Conservation (phyloP, 2,113 vertebrate species). For the Onychostoma macrolepis region DNA sequence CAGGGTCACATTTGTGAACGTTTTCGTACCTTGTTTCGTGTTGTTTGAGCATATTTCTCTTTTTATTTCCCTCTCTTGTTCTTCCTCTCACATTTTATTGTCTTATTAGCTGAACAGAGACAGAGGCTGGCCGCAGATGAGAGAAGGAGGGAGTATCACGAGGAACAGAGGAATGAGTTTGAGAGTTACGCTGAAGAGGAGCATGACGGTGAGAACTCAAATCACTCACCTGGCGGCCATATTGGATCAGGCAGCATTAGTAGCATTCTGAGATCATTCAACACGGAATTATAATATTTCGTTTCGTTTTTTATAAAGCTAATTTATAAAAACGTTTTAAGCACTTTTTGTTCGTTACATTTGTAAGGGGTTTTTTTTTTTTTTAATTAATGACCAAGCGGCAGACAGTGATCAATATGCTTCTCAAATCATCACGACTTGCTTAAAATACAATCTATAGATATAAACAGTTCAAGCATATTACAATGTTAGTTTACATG, state of each 20-base stretch:
- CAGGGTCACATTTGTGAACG: not conserved
- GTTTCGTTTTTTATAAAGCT: no score
- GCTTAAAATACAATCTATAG: no score
- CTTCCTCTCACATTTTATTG: not conserved
- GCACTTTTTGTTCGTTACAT: no score
- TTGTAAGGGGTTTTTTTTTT: no score
- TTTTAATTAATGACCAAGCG: no score
- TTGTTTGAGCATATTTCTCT: not conserved
- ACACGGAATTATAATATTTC: no score
- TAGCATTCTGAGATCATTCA: not conserved
- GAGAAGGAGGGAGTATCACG: conserved; percentile 77
- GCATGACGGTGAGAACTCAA: conserved; percentile 72
- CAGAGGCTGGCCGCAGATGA: conserved; percentile 79
- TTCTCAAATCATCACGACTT: no score
- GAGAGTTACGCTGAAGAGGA: conserved; percentile 85
- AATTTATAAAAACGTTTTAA: no score
- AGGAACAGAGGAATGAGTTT: conserved; percentile 79
- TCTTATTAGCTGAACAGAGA: conserved; percentile 77
- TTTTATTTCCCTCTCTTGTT: not conserved
- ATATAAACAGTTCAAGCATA: no score
- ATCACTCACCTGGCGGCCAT: not conserved
- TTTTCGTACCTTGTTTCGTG: not conserved
- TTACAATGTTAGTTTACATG: no score
- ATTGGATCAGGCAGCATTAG: not conserved
- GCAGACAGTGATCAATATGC: no score